A percentile compares a stretch with the other conserved stretches of the same genome.
These are phyloP conservation scores for Aelia acuminata DNA, from an alignment of 2,888 invertebrate species.

Conservation along the genomic window DNA sequence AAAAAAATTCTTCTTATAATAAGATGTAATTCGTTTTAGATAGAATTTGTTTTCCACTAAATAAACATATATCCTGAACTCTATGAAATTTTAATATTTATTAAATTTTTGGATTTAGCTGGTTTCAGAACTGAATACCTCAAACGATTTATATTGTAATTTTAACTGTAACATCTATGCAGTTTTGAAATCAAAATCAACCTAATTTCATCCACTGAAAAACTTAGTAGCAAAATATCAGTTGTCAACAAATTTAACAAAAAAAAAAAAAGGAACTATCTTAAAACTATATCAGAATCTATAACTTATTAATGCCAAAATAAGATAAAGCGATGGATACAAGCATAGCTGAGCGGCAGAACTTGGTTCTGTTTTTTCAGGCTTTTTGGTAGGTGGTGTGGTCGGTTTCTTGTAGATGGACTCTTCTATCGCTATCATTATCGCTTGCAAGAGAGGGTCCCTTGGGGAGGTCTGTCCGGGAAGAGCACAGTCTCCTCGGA, in stretches of 20 bases:
- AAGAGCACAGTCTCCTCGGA: conserved; percentile 77
- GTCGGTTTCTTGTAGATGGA: conserved; percentile 43
- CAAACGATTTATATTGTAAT: background rate
- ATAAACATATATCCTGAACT: too few relatives aligned
- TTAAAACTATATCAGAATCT: conserved; percentile 2
- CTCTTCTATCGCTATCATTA: conserved; percentile 74
- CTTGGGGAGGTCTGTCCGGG: conserved; percentile 59
- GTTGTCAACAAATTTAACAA: conserved; percentile 19
- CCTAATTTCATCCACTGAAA: background rate
- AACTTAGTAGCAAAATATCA: background rate
- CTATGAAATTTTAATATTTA: too few relatives aligned
- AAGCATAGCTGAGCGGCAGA: conserved; percentile 12
- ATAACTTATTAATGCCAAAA: conserved; percentile 24
- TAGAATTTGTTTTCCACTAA: too few relatives aligned
- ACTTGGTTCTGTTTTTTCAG: conserved; percentile 26
- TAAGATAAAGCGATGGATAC: background rate
- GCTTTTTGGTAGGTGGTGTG: conserved; percentile 2
- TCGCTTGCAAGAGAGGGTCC: conserved; percentile 80
- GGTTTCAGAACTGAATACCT: too few relatives aligned
- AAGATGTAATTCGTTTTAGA: too few relatives aligned
- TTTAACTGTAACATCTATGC: background rate
- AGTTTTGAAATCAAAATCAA: background rate
- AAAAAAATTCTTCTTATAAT: too few relatives aligned
- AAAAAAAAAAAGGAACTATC: background rate
- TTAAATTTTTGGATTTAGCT: too few relatives aligned